Evolutionary conservation across 2,113 vertebrate genomes (phyloP).

Genomic region (Melospiza georgiana): DNA sequence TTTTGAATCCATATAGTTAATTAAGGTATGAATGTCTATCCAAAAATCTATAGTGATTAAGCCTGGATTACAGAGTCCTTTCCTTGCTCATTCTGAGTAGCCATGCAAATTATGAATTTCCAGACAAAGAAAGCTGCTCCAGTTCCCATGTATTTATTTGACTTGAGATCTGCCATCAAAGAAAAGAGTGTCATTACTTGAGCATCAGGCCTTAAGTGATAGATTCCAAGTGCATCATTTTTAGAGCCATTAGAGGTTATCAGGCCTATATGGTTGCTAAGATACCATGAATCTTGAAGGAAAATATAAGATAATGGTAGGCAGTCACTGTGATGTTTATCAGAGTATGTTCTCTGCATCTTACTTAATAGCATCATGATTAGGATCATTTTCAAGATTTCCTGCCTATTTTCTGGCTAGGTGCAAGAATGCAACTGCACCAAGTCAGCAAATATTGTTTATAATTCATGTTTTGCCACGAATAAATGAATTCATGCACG

Average conservation of each 20-base stretch:
- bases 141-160: slow-evolving; percentile 47
- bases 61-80: slow-evolving; percentile 17
- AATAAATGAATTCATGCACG: slow-evolving; percentile 64
- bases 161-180: slow-evolving; percentile 48
- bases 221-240: slow-evolving; percentile 72
- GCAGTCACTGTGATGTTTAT: slow-evolving; percentile 61
- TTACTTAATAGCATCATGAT: slow-evolving; percentile 70
- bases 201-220: slow-evolving; percentile 58
- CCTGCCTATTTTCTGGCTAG: slow-evolving; percentile 61
- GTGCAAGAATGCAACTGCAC: slow-evolving; percentile 53
- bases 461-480: slow-evolving; percentile 63
- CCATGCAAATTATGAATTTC: slow-evolving; percentile 30
- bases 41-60: slow-evolving; percentile 65
- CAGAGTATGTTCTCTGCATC: slow-evolving; percentile 36
- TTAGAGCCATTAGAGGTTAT: slow-evolving; percentile 71
- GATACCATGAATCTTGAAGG: slow-evolving; percentile 71
- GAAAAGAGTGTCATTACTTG: slow-evolving; percentile 55
- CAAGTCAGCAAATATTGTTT: slow-evolving; percentile 69
- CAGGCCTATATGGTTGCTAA: slow-evolving; percentile 72
- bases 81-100: background rate
- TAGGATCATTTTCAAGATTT: slow-evolving; percentile 70
- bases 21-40: slow-evolving; percentile 31
- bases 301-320: slow-evolving; percentile 70
- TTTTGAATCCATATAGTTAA: slow-evolving; percentile 61
- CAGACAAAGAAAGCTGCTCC: slow-evolving; percentile 41